Evolutionary conservation across 2,113 vertebrate species (phyloP).

Genomic region (Ictidomys tridecemlineatus): DNA sequence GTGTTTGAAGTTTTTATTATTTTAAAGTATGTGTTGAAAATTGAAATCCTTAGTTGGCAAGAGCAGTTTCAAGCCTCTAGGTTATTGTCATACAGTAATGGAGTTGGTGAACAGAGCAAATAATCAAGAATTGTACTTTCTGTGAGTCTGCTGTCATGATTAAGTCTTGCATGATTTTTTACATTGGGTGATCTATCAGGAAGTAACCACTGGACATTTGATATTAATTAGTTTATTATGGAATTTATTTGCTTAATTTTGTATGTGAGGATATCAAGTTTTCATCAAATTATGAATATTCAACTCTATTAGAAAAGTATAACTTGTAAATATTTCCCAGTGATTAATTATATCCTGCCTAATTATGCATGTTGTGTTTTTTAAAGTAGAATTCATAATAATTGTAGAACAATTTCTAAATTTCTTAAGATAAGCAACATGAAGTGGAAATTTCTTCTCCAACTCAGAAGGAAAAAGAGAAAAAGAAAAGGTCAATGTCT

Average conservation of each 20-base stretch:
- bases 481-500: slow-evolving; percentile 98
- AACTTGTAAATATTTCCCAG: not conserved
- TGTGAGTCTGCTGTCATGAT: not conserved
- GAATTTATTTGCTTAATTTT: slow-evolving; percentile 24
- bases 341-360: not conserved
- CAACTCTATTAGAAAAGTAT: not conserved
- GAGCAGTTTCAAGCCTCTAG: slow-evolving; percentile 22
- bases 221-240: not conserved
- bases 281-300: not conserved
- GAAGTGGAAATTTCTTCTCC: slow-evolving; percentile 98
- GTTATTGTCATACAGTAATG: slow-evolving; percentile 34
- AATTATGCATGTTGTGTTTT: not conserved
- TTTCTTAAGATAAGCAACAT: slow-evolving; percentile 95
- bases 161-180: not conserved
- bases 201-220: not conserved
- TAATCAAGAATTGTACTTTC: not conserved
- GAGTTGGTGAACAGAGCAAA: not conserved
- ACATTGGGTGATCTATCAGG: not conserved
- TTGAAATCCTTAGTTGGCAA: not conserved
- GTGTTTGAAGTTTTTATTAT: not conserved
- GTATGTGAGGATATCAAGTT: slow-evolving; percentile 4
- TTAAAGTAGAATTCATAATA: slow-evolving; percentile 49
- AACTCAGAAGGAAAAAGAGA: slow-evolving; percentile 97
- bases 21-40: slow-evolving; percentile 41
- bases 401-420: not conserved